Conservation (phyloP, 2,797 vertebrate genomes). For the Balearica regulorum region DNA sequence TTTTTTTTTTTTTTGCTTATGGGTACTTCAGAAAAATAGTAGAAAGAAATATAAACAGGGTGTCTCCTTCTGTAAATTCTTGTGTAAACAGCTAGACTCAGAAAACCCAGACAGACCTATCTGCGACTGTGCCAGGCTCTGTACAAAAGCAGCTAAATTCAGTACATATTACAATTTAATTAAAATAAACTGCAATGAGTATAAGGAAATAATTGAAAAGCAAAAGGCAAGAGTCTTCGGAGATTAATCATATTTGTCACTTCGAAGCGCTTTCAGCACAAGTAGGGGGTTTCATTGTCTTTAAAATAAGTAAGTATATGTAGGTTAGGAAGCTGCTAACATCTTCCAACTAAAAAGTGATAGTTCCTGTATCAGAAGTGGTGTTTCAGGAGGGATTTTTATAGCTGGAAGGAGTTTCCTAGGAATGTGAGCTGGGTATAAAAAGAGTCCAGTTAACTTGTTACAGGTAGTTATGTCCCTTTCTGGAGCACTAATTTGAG, state of each 20-base stretch:
- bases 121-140: background rate
- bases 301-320: background rate
- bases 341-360: background rate
- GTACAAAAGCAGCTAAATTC: background rate
- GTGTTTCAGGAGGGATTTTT: background rate
- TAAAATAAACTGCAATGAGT: conserved; percentile 13
- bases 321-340: background rate
- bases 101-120: background rate
- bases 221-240: background rate
- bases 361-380: background rate
- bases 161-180: conserved; percentile 1
- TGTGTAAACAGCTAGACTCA: background rate
- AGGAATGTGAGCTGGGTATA: background rate
- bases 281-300: background rate
- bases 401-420: background rate
- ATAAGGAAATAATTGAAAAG: conserved; percentile 3
- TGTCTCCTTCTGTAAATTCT: background rate
- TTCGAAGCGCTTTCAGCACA: background rate
- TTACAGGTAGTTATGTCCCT: background rate
- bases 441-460: background rate
- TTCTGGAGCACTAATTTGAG: background rate
- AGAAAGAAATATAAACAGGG: background rate
- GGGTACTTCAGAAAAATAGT: background rate
- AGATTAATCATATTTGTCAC: background rate
- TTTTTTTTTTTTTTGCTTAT: background rate